Conservation (phyloP, 2,797 vertebrate genomes). For the Anguilla marmorata region DNA sequence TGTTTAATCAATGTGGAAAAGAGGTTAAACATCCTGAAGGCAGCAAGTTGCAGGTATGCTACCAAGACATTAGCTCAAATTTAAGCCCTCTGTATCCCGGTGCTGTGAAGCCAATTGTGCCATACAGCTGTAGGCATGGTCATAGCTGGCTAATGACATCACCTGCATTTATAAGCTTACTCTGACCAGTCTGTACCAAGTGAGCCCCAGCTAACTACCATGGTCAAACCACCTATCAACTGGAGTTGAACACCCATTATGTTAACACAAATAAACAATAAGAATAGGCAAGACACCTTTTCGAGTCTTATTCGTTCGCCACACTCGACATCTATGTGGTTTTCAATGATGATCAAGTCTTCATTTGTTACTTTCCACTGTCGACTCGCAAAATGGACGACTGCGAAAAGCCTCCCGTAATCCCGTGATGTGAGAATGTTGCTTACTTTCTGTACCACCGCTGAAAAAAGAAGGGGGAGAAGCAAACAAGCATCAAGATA, state of each 20-base stretch:
- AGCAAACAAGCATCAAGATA: too few relatives aligned
- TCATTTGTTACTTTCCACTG: conserved; percentile 94
- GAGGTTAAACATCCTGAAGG: neutral
- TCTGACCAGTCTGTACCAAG: too few relatives aligned
- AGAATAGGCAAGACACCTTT: conserved; percentile 73
- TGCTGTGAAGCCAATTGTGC: neutral
- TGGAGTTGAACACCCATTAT: neutral
- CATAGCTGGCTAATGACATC: too few relatives aligned
- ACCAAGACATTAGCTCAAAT: neutral
- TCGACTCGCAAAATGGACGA: conserved; percentile 87
- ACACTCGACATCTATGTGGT: conserved; percentile 78
- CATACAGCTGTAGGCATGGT: too few relatives aligned
- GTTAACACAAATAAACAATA: neutral
- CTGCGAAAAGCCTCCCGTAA: conserved; percentile 85
- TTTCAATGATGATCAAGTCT: conserved; percentile 88
- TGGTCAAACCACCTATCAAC: neutral
- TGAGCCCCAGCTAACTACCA: neutral
- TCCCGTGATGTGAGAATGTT: conserved; percentile 62
- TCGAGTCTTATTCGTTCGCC: conserved; percentile 88
- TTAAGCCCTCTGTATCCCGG: neutral
- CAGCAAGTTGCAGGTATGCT: neutral
- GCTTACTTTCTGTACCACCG: conserved; percentile 79
- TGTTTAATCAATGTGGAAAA: neutral
- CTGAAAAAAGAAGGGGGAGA: conserved; percentile 53
- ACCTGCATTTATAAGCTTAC: too few relatives aligned